These are phyloP conservation scores for honey bee (Apis mellifera) DNA, from an alignment of 1,140 invertebrate genomes.

Conservation along the genomic window Amel_HAv3.1 CM009931.2:11412001-11412500, in stretches of 20 bases:
- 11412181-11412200: conserved; percentile 73
- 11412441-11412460: no score
- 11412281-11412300: conserved; percentile 54
- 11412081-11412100: background rate
- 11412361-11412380: conserved; percentile 64
- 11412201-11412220: conserved; percentile 72
- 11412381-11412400: conserved; percentile 26
- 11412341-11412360: conserved; percentile 51
- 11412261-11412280: conserved; percentile 64
- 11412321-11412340: conserved; percentile 50
- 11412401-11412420: background rate
- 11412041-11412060: no score
- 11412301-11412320: background rate
- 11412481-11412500: background rate
- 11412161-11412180: conserved; percentile 66
- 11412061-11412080: no score
- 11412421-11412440: no score
- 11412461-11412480: no score
- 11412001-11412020: no score
- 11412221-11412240: conserved; percentile 66
- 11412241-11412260: conserved; percentile 79
- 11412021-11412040: no score
- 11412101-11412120: conserved; percentile 2
- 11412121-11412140: conserved; percentile 40
- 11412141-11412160: conserved; percentile 67